Evolutionary conservation across 2,797 vertebrate genomes (phyloP).

Genomic region (Hippopotamyrus pictus): DNA sequence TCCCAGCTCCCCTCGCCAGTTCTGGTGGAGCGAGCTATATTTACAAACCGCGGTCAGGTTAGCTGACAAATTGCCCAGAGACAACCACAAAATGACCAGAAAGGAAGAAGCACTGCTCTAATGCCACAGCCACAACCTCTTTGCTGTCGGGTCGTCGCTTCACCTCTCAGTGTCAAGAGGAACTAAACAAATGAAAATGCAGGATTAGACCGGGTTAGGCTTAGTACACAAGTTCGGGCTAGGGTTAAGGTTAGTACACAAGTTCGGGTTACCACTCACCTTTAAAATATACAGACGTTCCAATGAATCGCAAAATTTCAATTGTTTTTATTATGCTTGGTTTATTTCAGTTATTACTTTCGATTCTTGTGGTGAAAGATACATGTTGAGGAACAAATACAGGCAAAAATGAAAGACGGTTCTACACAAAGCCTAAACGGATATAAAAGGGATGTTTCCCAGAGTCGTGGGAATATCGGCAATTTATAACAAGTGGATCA

Average conservation of each 20-base stretch:
- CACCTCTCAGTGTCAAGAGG: not conserved
- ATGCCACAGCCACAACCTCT: not conserved
- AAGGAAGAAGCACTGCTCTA: not conserved
- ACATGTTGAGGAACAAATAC: constrained; percentile 44
- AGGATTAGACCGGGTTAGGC: not conserved
- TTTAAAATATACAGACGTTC: constrained; percentile 11
- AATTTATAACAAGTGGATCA: not conserved
- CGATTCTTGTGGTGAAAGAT: constrained; percentile 51
- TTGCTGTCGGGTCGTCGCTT: not conserved
- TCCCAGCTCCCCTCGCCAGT: constrained; percentile 46
- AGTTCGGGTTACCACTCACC: not conserved
- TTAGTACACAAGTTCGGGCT: not conserved
- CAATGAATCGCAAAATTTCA: not conserved
- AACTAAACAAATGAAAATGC: not conserved
- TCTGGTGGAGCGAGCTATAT: constrained; percentile 67
- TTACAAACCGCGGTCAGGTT: constrained; percentile 64
- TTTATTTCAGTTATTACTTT: constrained; percentile 34
- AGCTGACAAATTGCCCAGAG: constrained; percentile 15
- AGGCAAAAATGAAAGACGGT: constrained; percentile 41
- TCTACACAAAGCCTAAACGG: constrained; percentile 40
- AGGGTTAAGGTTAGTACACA: not conserved
- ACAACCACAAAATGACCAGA: not conserved
- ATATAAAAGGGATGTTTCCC: constrained; percentile 26
- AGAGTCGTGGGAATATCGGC: not conserved
- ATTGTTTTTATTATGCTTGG: constrained; percentile 35